Evolutionary conservation across 2,797 vertebrate genomes (phyloP).

Genomic region (Diglossa cyanea): DNA sequence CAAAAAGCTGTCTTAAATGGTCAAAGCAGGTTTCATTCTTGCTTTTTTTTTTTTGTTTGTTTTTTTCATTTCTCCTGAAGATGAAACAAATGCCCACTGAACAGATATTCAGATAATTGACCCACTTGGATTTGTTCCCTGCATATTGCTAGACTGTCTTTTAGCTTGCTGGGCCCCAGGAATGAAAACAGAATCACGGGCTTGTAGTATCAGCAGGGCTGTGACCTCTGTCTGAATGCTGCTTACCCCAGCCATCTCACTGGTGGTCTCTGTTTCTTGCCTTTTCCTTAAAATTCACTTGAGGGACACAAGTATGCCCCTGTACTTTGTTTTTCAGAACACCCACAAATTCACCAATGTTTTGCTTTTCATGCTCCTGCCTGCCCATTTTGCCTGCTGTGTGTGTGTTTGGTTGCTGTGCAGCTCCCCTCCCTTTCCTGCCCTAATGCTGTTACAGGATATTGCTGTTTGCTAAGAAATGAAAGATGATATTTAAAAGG

Average conservation of each 20-base stretch:
- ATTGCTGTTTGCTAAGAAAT: slow-evolving; percentile 51
- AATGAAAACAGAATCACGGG: not conserved
- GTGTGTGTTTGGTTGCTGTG: not conserved
- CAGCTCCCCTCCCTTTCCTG: not conserved
- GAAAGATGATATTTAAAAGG: slow-evolving; percentile 47
- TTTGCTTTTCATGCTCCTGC: not conserved
- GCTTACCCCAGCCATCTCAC: not conserved
- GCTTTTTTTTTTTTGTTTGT: not conserved
- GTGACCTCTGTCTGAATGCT: not conserved
- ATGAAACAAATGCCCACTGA: not conserved
- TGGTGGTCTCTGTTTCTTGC: not conserved
- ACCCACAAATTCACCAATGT: not conserved
- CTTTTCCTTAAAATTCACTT: not conserved
- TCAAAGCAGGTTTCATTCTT: not conserved
- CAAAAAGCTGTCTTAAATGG: not conserved
- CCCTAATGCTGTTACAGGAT: slow-evolving; percentile 21
- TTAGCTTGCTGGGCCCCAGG: not conserved
- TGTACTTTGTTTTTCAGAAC: not conserved
- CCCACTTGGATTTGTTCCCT: not conserved
- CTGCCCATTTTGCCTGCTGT: not conserved
- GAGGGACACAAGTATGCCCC: not conserved
- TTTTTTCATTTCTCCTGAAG: not conserved
- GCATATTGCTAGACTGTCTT: not conserved
- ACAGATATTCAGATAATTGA: not conserved
- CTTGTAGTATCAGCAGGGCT: not conserved